Evolutionary conservation across 2,797 vertebrate genomes (phyloP).

Genomic region (Momotus momota): DNA sequence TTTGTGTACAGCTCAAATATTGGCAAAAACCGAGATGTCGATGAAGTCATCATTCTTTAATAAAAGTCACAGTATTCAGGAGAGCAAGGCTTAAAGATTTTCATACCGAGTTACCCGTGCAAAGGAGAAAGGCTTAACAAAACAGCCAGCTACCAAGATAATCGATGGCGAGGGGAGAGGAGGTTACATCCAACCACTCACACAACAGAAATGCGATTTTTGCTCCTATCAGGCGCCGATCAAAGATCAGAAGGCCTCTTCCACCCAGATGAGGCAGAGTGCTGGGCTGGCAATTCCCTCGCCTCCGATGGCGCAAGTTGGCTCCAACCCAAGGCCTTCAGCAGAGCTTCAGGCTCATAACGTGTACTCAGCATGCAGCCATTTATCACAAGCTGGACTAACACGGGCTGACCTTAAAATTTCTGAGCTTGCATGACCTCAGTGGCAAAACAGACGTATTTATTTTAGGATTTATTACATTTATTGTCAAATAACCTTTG

Average conservation of each 20-base stretch:
- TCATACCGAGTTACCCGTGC: neutral
- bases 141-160: neutral
- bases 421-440: neutral
- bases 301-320: fast-evolving
- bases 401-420: slow-evolving; percentile 39
- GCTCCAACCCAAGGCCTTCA: neutral
- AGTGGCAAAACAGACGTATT: neutral
- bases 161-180: neutral
- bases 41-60: slow-evolving; percentile 19
- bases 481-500: slow-evolving; percentile 38
- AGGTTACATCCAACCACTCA: neutral
- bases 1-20: slow-evolving; percentile 34
- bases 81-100: neutral
- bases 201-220: neutral
- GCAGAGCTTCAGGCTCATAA: neutral
- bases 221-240: fast-evolving
- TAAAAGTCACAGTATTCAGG: slow-evolving; percentile 20
- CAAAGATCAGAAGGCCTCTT: neutral
- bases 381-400: neutral
- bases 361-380: neutral
- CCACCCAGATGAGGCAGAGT: fast-evolving
- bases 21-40: neutral
- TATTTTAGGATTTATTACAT: neutral
- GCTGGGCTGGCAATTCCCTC: neutral
- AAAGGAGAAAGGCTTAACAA: neutral